Base-by-base conservation (phyloP, 2,888 invertebrate species). In the Pristionchus fissidentatus region DNA sequence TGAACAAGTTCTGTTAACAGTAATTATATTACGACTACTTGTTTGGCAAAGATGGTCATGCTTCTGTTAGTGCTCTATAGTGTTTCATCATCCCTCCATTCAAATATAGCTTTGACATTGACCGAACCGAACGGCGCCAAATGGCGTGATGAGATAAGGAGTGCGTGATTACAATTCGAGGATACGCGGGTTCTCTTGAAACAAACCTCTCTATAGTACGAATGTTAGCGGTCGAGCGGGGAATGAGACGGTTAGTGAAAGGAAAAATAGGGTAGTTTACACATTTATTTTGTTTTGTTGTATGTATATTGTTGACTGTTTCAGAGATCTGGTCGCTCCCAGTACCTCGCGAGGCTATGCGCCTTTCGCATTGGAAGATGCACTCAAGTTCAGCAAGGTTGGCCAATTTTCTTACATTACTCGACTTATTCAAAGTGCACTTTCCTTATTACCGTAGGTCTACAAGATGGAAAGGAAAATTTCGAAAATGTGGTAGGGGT, bases 371-470 rank as follows among this genome's bases (percentile, higher is more conserved):
- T 19, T 81, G 35, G 83, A 84, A 60, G 85, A 87, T 83, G 85
- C 84, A 49, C 66, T 87, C 84, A 87, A 87, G 83, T 87, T 87
- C 82, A 87, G 86, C 22, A 84, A 84, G 57, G 84, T 81, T 7
- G 10, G 32, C 49, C 29, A 75, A 46, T 75, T 29, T 43, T 49
- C 26, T 13, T 13, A 13, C 41, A 5, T 41, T n/a, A 2, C 7
- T 43, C n/a, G 13, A n/a, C n/a, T 15, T 15, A 55, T 55, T 55
- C 15, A n/a, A n/a, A n/a, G n/a, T 15, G 10, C 55, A 22, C n/a
- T 55, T n/a, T 55, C 55, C 55, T n/a, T 5, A 32, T n/a, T n/a
- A n/a, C n/a, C n/a, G n/a, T n/a, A n/a, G n/a, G n/a, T n/a, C n/a
- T n/a, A n/a, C n/a, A n/a, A n/a, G n/a, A n/a, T n/a, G n/a, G n/a